Evolutionary conservation across 64 coral and sea anemone species (phyloP).

Genomic region (Orbicella faveolata): DNA sequence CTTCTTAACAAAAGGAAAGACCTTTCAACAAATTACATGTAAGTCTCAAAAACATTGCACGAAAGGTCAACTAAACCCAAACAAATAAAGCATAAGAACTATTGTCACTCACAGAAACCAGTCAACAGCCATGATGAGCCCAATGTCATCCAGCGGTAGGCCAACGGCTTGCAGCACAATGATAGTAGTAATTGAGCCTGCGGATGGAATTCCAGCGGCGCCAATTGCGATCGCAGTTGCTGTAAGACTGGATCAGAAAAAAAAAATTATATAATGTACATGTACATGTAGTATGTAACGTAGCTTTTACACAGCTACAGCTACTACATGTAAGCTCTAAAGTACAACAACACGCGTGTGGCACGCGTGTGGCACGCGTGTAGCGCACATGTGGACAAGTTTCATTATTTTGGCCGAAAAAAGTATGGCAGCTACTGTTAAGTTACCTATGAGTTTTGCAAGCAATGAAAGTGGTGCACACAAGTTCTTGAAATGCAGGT

Average conservation of each 20-base stretch:
- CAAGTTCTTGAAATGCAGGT: no score
- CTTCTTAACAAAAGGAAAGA: no score
- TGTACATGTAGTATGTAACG: no score
- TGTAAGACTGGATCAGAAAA: slow-evolving; percentile 44
- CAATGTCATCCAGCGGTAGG: slow-evolving; percentile 82
- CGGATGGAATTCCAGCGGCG: slow-evolving; percentile 77
- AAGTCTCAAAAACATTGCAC: background rate
- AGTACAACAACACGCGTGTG: no score
- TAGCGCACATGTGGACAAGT: no score
- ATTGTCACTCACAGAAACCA: slow-evolving; percentile 80
- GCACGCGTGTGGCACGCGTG: no score
- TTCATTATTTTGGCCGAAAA: no score
- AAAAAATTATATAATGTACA: background rate
- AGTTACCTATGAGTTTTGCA: no score
- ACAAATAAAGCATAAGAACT: background rate
- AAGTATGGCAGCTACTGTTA: no score
- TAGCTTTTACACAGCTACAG: no score
- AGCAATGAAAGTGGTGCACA: no score
- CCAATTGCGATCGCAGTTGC: slow-evolving; percentile 79
- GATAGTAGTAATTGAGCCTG: slow-evolving; percentile 81
- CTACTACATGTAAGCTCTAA: no score
- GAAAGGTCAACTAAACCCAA: background rate
- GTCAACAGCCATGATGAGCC: slow-evolving; percentile 80
- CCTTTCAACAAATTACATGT: background rate
- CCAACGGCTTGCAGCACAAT: slow-evolving; percentile 81